Conservation (phyloP, 2,888 invertebrate species). For the Nymphalis polychloros region DNA sequence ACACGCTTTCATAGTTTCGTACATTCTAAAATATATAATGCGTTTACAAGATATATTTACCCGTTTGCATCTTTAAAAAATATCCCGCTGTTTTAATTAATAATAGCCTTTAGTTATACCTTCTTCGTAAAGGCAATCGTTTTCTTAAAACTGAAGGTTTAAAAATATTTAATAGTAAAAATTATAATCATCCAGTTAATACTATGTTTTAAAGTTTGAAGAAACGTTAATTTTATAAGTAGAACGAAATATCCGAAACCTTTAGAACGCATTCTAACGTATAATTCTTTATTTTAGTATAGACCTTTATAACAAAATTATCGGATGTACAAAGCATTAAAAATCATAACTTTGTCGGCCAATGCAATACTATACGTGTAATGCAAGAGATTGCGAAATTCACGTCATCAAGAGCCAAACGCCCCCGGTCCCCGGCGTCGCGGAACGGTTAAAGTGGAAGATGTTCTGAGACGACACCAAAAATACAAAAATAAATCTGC, state of each 20-base stretch:
- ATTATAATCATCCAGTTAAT: neutral
- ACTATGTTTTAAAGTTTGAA: neutral
- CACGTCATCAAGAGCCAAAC: conserved; percentile 66
- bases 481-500: conserved; percentile 76
- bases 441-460: conserved; percentile 62
- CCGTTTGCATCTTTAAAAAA: neutral
- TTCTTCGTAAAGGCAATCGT: neutral
- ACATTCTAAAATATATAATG: conserved; percentile 16
- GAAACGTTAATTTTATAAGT: neutral
- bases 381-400: conserved; percentile 62
- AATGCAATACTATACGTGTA: conserved; percentile 34
- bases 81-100: neutral
- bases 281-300: neutral
- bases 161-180: no score
- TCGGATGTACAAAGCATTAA: neutral
- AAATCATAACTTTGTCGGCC: conserved; percentile 8
- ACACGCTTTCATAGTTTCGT: conserved; percentile 41
- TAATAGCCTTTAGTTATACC: neutral
- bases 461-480: conserved; percentile 74
- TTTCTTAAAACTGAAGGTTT: neutral
- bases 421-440: conserved; percentile 39
- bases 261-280: neutral
- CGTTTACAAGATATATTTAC: neutral
- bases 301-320: neutral
- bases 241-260: neutral